These are phyloP conservation scores for Heliothis subflexa DNA, from an alignment of 1,140 invertebrate genomes.

Conservation along the genomic window DNA sequence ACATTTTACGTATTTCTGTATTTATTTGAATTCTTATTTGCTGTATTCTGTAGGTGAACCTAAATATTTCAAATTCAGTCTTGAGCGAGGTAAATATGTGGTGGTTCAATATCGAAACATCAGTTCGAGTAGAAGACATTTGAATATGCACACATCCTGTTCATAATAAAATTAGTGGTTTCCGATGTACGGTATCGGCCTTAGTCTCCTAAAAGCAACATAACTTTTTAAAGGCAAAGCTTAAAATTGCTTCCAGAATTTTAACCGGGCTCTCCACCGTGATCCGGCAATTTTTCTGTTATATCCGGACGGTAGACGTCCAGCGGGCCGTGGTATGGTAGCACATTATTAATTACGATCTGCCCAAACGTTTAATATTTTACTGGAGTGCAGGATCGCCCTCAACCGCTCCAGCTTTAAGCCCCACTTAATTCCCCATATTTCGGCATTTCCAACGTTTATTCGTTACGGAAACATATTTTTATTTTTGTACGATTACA, in stretches of 20 bases:
- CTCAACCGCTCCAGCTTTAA: constrained; percentile 67
- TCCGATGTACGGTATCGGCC: constrained; percentile 50
- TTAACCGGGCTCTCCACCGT: constrained; percentile 60
- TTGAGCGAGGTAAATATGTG: no score
- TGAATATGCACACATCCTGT: constrained; percentile 40
- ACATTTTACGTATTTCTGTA: constrained; percentile 42
- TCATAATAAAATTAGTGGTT: constrained; percentile 57
- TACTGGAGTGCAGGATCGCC: constrained; percentile 72
- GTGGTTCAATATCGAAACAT: neutral
- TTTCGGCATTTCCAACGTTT: constrained; percentile 66
- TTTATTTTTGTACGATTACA: constrained; percentile 59
- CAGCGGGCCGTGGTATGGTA: constrained; percentile 60
- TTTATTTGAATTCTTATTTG: constrained; percentile 27
- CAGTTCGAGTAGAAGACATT: neutral
- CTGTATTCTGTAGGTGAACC: neutral
- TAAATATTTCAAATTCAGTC: no score
- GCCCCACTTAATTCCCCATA: constrained; percentile 74
- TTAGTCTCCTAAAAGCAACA: constrained; percentile 53
- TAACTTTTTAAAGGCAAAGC: constrained; percentile 55
- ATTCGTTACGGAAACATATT: constrained; percentile 61
- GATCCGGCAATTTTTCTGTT: constrained; percentile 74
- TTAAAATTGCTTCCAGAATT: constrained; percentile 67
- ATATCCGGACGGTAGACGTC: constrained; percentile 64
- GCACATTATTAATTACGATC: constrained; percentile 79
- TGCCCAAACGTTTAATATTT: constrained; percentile 79